A percentile compares a stretch with the other conserved stretches of the same genome.
Evolutionary conservation across 2,888 invertebrate species (phyloP).

Genomic region (Parasteatoda lunata): DNA sequence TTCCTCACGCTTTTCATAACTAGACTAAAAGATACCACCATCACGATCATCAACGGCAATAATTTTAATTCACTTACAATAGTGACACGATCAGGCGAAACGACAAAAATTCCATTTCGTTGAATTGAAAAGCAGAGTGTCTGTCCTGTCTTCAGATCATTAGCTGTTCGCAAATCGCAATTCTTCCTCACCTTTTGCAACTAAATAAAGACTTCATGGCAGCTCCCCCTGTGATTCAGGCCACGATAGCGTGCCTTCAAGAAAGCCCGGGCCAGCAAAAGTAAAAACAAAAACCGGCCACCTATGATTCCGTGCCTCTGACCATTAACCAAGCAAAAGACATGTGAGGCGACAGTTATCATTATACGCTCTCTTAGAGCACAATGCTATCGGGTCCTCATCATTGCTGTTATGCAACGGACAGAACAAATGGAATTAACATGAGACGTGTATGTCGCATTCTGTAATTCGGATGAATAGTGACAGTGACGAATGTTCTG

Average conservation of each 20-base stretch:
- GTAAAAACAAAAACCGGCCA: constrained; percentile 18
- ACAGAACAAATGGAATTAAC: constrained; percentile 63
- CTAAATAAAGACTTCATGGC: constrained; percentile 5
- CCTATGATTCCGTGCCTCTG: constrained; percentile 34
- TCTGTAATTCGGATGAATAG: constrained; percentile 47
- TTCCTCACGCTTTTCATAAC: background rate
- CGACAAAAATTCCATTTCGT: background rate
- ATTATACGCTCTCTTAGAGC: constrained; percentile 33
- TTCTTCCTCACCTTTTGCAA: background rate
- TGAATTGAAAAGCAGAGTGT: background rate
- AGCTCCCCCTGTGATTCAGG: background rate
- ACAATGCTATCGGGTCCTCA: constrained; percentile 62
- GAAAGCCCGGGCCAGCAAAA: constrained; percentile 11
- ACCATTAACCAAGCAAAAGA: constrained; percentile 51
- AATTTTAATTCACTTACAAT: background rate
- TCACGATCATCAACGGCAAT: background rate
- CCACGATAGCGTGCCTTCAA: constrained; percentile 23
- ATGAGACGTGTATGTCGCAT: constrained; percentile 37
- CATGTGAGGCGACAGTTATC: constrained; percentile 51
- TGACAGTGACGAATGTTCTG: constrained; percentile 23
- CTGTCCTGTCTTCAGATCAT: background rate
- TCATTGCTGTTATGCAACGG: constrained; percentile 44
- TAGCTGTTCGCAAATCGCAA: background rate
- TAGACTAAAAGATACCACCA: background rate
- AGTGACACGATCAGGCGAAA: background rate